Conservation (phyloP, 2,797 vertebrate genomes). For the Falco columbarius region DNA sequence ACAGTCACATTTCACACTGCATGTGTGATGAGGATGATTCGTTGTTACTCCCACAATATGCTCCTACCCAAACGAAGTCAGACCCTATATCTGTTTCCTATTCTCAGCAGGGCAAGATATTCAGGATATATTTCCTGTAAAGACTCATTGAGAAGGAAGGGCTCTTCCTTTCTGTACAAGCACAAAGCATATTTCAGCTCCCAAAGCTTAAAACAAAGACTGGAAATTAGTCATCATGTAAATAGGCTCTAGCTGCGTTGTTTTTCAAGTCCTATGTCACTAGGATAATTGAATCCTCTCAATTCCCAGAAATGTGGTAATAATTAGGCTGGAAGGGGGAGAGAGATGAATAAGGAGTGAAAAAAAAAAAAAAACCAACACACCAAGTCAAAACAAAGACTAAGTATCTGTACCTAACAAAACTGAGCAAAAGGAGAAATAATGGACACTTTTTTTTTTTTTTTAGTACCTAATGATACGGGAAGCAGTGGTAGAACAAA, state of each 20-base stretch:
- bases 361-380: background rate
- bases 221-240: conserved; percentile 33
- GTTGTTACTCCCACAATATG: background rate
- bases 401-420: conserved; percentile 11
- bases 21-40: background rate
- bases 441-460: background rate
- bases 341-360: background rate
- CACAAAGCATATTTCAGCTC: background rate
- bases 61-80: background rate
- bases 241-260: background rate
- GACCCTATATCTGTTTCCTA: background rate
- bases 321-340: conserved; percentile 3
- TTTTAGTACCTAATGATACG: background rate
- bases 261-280: conserved; percentile 8
- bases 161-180: background rate
- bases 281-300: conserved; percentile 13
- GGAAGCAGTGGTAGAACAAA: background rate
- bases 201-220: conserved; percentile 21
- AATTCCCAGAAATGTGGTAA: conserved; percentile 17
- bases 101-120: background rate
- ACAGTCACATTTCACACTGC: background rate
- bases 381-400: background rate
- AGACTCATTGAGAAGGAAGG: background rate
- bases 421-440: background rate
- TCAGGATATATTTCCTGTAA: conserved; percentile 23